Conservation (phyloP, 2,113 vertebrate genomes). For the Embiotoca jacksoni region DNA sequence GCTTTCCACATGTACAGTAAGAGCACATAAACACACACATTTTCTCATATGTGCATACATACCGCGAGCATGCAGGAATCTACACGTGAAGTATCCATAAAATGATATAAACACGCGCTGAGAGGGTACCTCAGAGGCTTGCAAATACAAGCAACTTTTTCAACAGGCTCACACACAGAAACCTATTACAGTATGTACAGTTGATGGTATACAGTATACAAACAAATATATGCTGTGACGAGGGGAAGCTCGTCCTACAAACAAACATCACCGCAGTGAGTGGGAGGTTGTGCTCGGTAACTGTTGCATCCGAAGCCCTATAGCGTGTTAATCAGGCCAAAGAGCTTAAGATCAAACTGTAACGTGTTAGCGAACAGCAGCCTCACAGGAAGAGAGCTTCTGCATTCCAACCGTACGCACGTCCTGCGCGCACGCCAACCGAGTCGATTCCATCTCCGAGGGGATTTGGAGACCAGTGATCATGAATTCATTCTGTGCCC, state of each 20-base stretch:
- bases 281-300: conserved; percentile 63
- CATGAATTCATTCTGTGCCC: conserved; percentile 66
- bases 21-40: conserved; percentile 30
- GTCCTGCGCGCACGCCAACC: conserved; percentile 43
- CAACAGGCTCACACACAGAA: conserved; percentile 5
- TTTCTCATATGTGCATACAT: conserved; percentile 20
- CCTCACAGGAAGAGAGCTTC: conserved; percentile 50
- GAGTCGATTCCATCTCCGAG: conserved; percentile 59
- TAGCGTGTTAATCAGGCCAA: conserved; percentile 54
- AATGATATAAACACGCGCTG: conserved; percentile 11
- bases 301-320: conserved; percentile 68
- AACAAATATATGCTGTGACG: background rate
- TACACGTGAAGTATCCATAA: conserved; percentile 27
- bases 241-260: conserved; percentile 31
- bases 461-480: conserved; percentile 61
- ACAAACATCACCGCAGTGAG: conserved; percentile 49
- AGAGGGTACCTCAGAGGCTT: background rate
- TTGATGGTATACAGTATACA: conserved; percentile 1
- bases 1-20: conserved; percentile 50
- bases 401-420: conserved; percentile 55
- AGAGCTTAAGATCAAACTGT: conserved; percentile 62
- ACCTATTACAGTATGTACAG: background rate
- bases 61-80: conserved; percentile 13
- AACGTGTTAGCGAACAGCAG: conserved; percentile 32
- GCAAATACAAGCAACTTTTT: conserved; percentile 7